Evolutionary conservation across 2,888 invertebrate genomes (phyloP).

Genomic region (Blera fallax): DNA sequence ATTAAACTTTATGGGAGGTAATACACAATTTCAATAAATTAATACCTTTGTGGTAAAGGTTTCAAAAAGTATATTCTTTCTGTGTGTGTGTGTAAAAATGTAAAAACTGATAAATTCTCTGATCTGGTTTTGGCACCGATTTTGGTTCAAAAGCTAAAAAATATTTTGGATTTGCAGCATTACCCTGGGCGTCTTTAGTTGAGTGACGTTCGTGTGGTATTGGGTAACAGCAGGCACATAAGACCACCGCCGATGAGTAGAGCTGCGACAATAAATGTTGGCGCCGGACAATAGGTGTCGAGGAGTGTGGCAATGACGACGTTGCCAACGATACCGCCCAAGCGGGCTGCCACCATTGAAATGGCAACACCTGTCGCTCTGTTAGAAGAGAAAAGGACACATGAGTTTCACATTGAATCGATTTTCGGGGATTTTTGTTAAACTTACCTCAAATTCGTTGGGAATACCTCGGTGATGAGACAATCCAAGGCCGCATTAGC

Average conservation of each 20-base stretch:
- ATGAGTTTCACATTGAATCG: not conserved
- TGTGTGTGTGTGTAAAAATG: constrained; percentile 27
- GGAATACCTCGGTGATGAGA: constrained; percentile 95
- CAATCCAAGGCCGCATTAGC: constrained; percentile 96
- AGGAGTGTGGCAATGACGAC: constrained; percentile 93
- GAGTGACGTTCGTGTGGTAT: constrained; percentile 91
- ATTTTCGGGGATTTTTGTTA: not conserved
- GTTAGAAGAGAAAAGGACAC: constrained; percentile 47
- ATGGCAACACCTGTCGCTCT: constrained; percentile 95
- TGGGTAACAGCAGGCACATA: constrained; percentile 93
- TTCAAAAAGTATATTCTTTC: constrained; percentile 29
- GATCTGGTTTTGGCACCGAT: constrained; percentile 64
- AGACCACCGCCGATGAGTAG: constrained; percentile 93
- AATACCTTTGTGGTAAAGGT: constrained; percentile 67
- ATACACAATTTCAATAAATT: constrained; percentile 72
- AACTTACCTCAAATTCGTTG: constrained; percentile 91
- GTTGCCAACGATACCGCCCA: constrained; percentile 90
- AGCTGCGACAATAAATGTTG: constrained; percentile 94
- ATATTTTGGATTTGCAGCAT: not conserved
- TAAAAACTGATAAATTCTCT: constrained; percentile 65
- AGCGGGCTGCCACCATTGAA: constrained; percentile 93
- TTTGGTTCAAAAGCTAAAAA: constrained; percentile 25
- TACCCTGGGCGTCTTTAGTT: constrained; percentile 74
- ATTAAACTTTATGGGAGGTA: constrained; percentile 64
- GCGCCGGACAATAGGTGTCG: constrained; percentile 94